Evolutionary conservation across 2,888 invertebrate species (phyloP).

Genomic region (Autographa pulchrina): DNA sequence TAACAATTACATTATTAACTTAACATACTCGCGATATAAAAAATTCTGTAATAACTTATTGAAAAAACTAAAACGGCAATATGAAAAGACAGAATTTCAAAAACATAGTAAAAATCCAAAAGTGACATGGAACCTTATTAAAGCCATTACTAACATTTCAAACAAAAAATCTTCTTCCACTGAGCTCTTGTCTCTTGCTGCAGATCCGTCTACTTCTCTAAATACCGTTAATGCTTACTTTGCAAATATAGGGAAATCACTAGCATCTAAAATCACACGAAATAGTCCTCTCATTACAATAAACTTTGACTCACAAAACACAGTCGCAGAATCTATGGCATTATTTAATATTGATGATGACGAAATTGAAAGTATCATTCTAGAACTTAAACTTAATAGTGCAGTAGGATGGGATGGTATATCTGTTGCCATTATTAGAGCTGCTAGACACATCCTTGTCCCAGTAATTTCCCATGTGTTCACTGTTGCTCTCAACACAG

Average conservation of each 20-base stretch:
- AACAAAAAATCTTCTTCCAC: not conserved
- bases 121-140: too few species aligned
- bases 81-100: too few species aligned
- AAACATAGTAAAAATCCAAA: too few species aligned
- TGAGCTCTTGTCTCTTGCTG: not conserved
- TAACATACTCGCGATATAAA: too few species aligned
- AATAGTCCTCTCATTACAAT: not conserved
- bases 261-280: not conserved
- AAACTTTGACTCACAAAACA: not conserved
- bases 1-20: too few species aligned
- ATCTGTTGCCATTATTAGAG: not conserved
- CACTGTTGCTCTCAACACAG: not conserved
- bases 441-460: slow-evolving; percentile 1
- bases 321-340: not conserved
- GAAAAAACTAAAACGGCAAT: too few species aligned
- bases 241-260: slow-evolving; percentile 1
- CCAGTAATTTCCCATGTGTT: not conserved
- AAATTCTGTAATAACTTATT: too few species aligned
- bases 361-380: not conserved
- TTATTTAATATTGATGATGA: slow-evolving; percentile 1
- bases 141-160: not conserved
- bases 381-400: not conserved
- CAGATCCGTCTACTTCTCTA: not conserved
- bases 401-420: not conserved
- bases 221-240: not conserved